Base-by-base conservation (phyloP, 2,888 invertebrate species). In the Diadegma fenestrale region DNA sequence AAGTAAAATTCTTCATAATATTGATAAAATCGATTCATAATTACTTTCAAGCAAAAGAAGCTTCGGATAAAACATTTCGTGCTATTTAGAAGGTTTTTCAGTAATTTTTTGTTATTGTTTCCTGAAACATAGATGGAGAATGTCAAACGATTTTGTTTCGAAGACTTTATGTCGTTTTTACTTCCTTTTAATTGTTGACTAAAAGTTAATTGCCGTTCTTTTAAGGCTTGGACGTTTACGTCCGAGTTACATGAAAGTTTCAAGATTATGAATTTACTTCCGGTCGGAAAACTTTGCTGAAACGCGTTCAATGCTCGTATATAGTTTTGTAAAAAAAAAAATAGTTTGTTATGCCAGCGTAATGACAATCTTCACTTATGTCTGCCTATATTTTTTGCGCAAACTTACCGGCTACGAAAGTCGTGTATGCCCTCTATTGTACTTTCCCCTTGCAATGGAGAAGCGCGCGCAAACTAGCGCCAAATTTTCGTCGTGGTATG, bases 361-460 rank as follows among this genome's bases (percentile, higher is more conserved):
- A 68, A 76, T 80, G 58, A 45, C 58, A 73, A 45, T 45, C 48
- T 37, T 72, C n/a, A 43, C 64, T 30, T 5, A 64, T 37, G 66
- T 73, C 66, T 45, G n/a, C 33, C 22, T 71, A 54, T 51, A 58
- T 43, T 75, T 19, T 69, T 75, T 66, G 33, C 64, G 54, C 33
- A 33, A 72, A 82, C 85, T 85, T 54, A 85, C 85, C 82, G 72
- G 66, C 75, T 58, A 30, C n/a, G 10, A 64, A 43, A 66, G 66
- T 12, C 73, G 51, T 79, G 76, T 48, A 45, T 58, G 54, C 48
- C 33, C 58, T 82, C 61, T 64, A 76, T 72, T 85, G 19, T 77
- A 85, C 85, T 86, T 86, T 86, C 86, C 82, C 85, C 77, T 80
- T 61, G 69, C 72, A 63, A 66, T 72, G 43, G 72, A 48, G 54